Evolutionary conservation across 1,140 invertebrate genomes (phyloP).

Genomic region (Euschistus heros): DNA sequence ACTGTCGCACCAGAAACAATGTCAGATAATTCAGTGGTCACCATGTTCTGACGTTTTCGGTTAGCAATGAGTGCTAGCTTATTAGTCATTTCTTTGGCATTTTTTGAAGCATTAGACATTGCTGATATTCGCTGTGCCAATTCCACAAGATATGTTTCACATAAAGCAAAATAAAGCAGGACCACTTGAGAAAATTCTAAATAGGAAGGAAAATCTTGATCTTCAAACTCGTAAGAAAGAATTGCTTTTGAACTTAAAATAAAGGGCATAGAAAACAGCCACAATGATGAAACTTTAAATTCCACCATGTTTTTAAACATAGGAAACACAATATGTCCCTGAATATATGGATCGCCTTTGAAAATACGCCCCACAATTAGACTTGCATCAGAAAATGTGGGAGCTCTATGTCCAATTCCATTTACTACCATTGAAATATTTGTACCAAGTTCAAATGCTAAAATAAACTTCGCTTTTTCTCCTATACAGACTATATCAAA

Average conservation of each 20-base stretch:
- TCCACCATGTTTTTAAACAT: not conserved
- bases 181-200: slow-evolving; percentile 53
- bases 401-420: slow-evolving; percentile 52
- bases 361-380: not conserved
- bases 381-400: not conserved
- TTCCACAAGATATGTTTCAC: slow-evolving; percentile 54
- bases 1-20: slow-evolving; percentile 57
- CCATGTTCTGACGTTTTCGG: slow-evolving; percentile 58
- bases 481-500: slow-evolving; percentile 51
- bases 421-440: slow-evolving; percentile 45
- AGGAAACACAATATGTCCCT: not conserved
- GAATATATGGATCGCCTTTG: not conserved
- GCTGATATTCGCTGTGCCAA: slow-evolving; percentile 61
- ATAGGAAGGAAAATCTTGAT: slow-evolving; percentile 50
- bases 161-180: slow-evolving; percentile 51
- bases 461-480: slow-evolving; percentile 47
- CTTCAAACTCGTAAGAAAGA: slow-evolving; percentile 39
- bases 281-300: not conserved
- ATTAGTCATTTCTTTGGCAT: slow-evolving; percentile 58
- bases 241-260: slow-evolving; percentile 44
- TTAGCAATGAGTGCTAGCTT: slow-evolving; percentile 56
- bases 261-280: not conserved
- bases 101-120: slow-evolving; percentile 63
- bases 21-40: slow-evolving; percentile 61
- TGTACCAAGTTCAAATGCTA: slow-evolving; percentile 40